Conservation (phyloP, 2,113 vertebrate genomes). For the Ornithorhynchus anatinus region DNA sequence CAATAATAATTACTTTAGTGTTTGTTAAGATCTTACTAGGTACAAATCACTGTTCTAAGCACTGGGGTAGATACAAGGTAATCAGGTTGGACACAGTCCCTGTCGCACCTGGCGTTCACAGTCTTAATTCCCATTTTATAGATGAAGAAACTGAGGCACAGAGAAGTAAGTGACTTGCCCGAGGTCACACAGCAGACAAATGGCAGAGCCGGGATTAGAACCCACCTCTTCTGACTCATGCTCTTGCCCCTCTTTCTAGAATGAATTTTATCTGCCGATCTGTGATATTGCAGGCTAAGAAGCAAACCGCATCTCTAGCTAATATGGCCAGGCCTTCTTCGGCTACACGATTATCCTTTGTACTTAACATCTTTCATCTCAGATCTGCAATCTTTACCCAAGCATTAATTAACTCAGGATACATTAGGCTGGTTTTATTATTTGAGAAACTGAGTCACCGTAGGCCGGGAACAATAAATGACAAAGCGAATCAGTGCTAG, state of each 20-base stretch:
- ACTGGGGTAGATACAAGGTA: too few relatives aligned
- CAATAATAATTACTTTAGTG: too few relatives aligned
- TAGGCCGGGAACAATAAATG: background rate
- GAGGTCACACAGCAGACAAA: too few relatives aligned
- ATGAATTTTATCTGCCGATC: background rate
- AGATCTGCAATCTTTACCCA: slow-evolving; percentile 21
- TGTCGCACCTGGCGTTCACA: too few relatives aligned
- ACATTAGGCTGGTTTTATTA: slow-evolving; percentile 7
- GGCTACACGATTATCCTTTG: background rate
- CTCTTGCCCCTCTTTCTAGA: background rate
- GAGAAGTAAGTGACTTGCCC: too few relatives aligned
- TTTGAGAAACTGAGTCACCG: slow-evolving; percentile 38
- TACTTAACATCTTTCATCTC: slow-evolving; percentile 44
- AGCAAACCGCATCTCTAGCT: background rate
- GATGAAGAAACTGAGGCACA: too few relatives aligned
- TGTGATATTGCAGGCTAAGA: background rate
- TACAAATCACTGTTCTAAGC: too few relatives aligned
- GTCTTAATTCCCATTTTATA: too few relatives aligned
- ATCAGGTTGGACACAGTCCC: too few relatives aligned
- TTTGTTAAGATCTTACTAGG: too few relatives aligned
- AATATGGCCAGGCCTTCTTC: background rate
- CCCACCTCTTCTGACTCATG: too few relatives aligned
- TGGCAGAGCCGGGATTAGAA: too few relatives aligned
- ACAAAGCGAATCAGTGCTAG: slow-evolving; percentile 19
- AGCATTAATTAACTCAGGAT: slow-evolving; percentile 46